Base-by-base conservation (phyloP, 2,888 invertebrate genomes). In the Ditylenchus weischeri region DNA sequence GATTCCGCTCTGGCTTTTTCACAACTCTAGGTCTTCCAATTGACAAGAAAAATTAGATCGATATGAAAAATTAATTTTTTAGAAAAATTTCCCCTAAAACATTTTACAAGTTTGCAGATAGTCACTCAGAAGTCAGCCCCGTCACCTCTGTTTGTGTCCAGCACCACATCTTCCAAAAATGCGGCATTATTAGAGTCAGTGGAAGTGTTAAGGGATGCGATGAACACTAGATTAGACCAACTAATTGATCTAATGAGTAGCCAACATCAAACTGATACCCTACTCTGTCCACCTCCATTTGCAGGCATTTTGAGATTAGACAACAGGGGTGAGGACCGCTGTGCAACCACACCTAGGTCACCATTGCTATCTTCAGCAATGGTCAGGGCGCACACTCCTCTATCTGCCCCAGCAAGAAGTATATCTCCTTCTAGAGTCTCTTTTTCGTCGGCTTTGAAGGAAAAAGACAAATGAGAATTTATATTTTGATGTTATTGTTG, bases 11-110 rank as follows among this genome's bases (percentile, higher is more conserved):
- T n/a, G n/a, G n/a, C n/a, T n/a, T n/a, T n/a, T n/a, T n/a, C n/a
- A n/a, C n/a, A n/a, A n/a, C n/a, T n/a, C n/a, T n/a, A n/a, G n/a
- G n/a, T n/a, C n/a, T n/a, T n/a, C n/a, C n/a, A n/a, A n/a, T n/a
- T n/a, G n/a, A n/a, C n/a, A n/a, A n/a, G n/a, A n/a, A n/a, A n/a
- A n/a, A n/a, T n/a, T n/a, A n/a, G n/a, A n/a, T n/a, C n/a, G n/a
- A n/a, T n/a, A n/a, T n/a, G n/a, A n/a, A n/a, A n/a, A n/a, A n/a
- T n/a, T n/a, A n/a, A n/a, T n/a, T n/a, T n/a, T n/a, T n/a, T n/a
- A n/a, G n/a, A n/a, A n/a, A n/a, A 29, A 29, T 29, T 54, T 29
- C 36, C 66, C 29, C 80, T 87, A 54, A 54, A 54, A 29, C 54
- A 13, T 11, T 5, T 13, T 54, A 29, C 54, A 54, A 54, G 4